Base-by-base conservation (phyloP, 2,113 vertebrate genomes). In the Crotophaga sulcirostris region DNA sequence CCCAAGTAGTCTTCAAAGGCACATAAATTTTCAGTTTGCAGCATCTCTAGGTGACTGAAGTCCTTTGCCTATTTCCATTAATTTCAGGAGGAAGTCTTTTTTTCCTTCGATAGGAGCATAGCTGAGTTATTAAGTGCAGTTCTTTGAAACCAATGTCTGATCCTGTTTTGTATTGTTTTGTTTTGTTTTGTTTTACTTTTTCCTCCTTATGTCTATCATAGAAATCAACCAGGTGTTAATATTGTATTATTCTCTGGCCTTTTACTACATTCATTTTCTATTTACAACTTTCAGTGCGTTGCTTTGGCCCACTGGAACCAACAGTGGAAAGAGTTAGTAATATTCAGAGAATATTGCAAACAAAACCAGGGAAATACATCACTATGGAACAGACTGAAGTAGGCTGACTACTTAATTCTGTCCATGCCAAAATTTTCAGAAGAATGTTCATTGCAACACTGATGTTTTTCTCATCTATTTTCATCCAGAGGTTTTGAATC, bases 241-340 rank as follows among this genome's bases (percentile, higher is more conserved):
- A 89, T 84, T 92, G 69, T 76, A 58, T 92, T 87, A 73, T 92
- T 92, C 52, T 89, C 45, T 93, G 60, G 58, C 45, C 33, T 97
- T 96, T 84, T 69, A 55, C 54, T 84, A 38, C 4, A 4, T 49
- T 94, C 11, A 55, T 95, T 94, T 97, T 96, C 84, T 87, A 34
- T 73, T 93, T 84, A 47, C 49, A 75, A 45, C 62, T 63, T 86
- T 62, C 51, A 29, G 16, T 76, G 54, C 77, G 34, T 70, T 89
- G 63, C 54, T 85, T 70, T 86, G 54, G n/a, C 56, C 84, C 44
- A 51, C 40, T 89, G 77, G 21, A 96, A 74, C 8, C 56, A 31
- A n/a, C 68, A 52, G 36, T 84, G 55, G 83, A 92, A 96, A 95
- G 75, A 89, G 33, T 96, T 96, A 92, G 79, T 87, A 89, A 66